Evolutionary conservation across 2,888 invertebrate species (phyloP), one percentile per base, ranked within the genome.

Genomic region (Aelia acuminata): DNA sequence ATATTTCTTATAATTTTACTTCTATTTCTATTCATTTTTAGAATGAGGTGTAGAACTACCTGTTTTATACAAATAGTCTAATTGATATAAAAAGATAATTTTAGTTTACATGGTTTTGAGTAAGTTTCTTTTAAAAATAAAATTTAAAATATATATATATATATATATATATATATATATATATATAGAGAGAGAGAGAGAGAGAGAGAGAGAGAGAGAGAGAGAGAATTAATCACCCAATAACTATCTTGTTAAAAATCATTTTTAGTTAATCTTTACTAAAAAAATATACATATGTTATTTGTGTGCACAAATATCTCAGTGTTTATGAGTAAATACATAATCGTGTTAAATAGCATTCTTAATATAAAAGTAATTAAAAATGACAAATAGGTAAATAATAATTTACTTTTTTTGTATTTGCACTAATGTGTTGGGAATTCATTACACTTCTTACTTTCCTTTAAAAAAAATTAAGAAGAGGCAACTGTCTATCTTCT

Each of bases 201-300:
- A n/a, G n/a, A n/a, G n/a, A n/a, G n/a, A n/a, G n/a, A n/a, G n/a
- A n/a, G n/a, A n/a, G n/a, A n/a, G n/a, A n/a, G n/a, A n/a, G n/a
- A n/a, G n/a, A n/a, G n/a, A n/a, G n/a, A n/a, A n/a, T n/a, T n/a
- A n/a, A n/a, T n/a, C 20, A 49, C 4, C 8, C 49, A 20, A 20
- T 1, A 49, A 49, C 3, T n/a, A n/a, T n/a, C 8, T 53, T 53
- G 22, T 53, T 53, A 53, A 53, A n/a, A 53, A 53, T 53, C 3
- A 26, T 26, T 57, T 22, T 53, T 53, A 13, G 53, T 57, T 26
- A 26, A 26, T 26, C 11, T 57, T 57, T 13, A 57, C n/a, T 57
- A 57, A 53, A 63, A 63, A 63, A 18, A 63, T 63, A 3, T 84
- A n/a, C 18, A 47, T 84, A 84, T 26, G n/a, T 57, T 26, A 84